Evolutionary conservation across 1,140 invertebrate genomes (phyloP).

Genomic region (Phymorhynchus buccinoides): DNA sequence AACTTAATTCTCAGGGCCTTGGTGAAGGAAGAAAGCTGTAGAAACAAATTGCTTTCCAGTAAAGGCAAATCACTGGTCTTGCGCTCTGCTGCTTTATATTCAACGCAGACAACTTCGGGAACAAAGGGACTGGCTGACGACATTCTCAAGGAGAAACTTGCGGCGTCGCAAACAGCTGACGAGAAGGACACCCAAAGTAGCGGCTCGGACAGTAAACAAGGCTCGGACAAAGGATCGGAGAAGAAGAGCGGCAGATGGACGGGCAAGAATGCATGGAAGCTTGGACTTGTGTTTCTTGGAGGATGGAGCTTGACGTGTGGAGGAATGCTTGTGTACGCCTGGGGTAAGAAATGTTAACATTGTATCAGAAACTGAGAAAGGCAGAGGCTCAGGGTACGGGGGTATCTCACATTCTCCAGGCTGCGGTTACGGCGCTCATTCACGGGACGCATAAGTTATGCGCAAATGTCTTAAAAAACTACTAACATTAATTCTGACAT

Average conservation of each 20-base stretch:
- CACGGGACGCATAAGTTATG: too few species aligned
- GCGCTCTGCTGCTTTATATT: conserved; percentile 1
- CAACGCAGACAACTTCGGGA: conserved; percentile 23
- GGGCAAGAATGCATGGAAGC: conserved; percentile 51
- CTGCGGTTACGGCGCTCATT: too few species aligned
- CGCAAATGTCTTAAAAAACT: too few species aligned
- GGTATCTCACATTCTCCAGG: too few species aligned
- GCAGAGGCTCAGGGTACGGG: too few species aligned
- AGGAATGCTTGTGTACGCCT: conserved; percentile 43
- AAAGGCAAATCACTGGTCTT: conserved; percentile 6
- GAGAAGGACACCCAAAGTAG: background rate
- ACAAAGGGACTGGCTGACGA: conserved; percentile 36
- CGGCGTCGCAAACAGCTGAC: background rate
- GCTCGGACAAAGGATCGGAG: conserved; percentile 28
- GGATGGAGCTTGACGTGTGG: conserved; percentile 39
- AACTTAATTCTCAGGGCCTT: conserved; percentile 6
- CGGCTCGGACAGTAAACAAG: conserved; percentile 2
- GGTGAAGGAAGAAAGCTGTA: background rate
- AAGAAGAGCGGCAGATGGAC: conserved; percentile 45
- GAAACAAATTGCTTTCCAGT: background rate
- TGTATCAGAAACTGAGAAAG: background rate
- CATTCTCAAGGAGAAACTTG: conserved; percentile 41
- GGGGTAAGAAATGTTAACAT: conserved; percentile 39
- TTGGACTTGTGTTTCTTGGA: conserved; percentile 44
- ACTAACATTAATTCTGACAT: too few species aligned